Evolutionary conservation across 2,888 invertebrate species (phyloP).

Genomic region (Drosophila dives): DNA sequence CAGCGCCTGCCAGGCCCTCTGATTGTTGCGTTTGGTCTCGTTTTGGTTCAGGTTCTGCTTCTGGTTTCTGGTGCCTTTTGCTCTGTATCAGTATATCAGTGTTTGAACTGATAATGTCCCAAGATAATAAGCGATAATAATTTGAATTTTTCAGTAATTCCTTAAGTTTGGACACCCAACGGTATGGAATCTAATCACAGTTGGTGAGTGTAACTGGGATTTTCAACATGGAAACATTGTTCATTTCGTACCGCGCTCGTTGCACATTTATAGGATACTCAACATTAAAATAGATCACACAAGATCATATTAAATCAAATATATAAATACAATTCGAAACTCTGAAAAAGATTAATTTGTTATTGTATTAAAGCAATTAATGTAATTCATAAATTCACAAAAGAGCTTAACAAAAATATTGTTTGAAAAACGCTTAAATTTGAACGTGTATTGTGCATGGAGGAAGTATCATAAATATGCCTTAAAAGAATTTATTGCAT

Average conservation of each 20-base stretch:
- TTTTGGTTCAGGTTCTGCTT: constrained; percentile 26
- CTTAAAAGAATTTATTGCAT: constrained; percentile 32
- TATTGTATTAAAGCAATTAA: constrained; percentile 25
- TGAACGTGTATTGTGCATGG: constrained; percentile 24
- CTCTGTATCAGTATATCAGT: constrained; percentile 83
- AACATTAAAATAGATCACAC: constrained; percentile 15
- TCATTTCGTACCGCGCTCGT: constrained; percentile 43
- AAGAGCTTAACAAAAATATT: constrained; percentile 9
- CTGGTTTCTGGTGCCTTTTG: constrained; percentile 31
- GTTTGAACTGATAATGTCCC: constrained; percentile 84
- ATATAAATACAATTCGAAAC: constrained; percentile 13
- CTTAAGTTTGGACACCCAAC: constrained; percentile 81
- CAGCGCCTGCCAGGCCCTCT: constrained; percentile 30
- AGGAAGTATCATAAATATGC: constrained; percentile 41
- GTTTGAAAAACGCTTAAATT: constrained; percentile 7
- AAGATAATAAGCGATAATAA: constrained; percentile 85
- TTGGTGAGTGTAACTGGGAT: constrained; percentile 83
- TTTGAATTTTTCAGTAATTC: constrained; percentile 84
- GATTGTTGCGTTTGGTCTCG: constrained; percentile 38
- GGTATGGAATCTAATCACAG: constrained; percentile 83
- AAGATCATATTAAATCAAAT: neutral
- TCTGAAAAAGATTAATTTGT: constrained; percentile 15
- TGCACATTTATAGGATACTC: constrained; percentile 12
- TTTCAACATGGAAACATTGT: constrained; percentile 80
- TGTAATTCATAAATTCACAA: constrained; percentile 20